These are phyloP conservation scores for Varecia variegata DNA, from an alignment of 2,797 vertebrate species.

Conservation along the genomic window DNA sequence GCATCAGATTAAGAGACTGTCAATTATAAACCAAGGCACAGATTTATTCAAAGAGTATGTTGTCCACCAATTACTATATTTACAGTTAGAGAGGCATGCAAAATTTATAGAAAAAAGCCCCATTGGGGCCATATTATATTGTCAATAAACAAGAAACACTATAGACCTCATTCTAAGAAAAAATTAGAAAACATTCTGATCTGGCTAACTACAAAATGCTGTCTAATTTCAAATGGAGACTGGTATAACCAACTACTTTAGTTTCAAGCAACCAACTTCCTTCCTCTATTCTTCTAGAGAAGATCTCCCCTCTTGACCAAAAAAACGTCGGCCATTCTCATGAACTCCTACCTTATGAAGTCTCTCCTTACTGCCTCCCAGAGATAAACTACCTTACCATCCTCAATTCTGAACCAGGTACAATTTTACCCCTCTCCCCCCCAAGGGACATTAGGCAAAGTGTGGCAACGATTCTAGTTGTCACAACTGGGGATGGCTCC, in stretches of 20 bases:
- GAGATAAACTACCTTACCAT: neutral
- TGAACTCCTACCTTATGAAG: neutral
- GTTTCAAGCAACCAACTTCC: neutral
- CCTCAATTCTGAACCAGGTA: neutral
- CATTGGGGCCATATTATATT: neutral
- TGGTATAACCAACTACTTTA: neutral
- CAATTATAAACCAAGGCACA: neutral
- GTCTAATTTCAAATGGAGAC: neutral
- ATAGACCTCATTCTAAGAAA: neutral
- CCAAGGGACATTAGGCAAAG: neutral
- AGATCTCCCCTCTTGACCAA: neutral
- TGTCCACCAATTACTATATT: neutral
- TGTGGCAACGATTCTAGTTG: neutral
- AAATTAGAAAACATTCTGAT: neutral
- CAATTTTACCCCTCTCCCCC: neutral
- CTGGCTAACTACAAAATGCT: neutral
- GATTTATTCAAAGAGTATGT: neutral
- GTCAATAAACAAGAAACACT: neutral
- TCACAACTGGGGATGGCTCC: no score
- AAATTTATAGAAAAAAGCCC: neutral
- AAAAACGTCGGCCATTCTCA: neutral
- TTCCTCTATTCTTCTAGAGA: neutral
- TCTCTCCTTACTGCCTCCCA: neutral
- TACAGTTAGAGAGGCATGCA: neutral
- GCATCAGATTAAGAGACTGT: neutral